Conservation (phyloP, 2,888 invertebrate genomes). For the Drosophila testacea region DNA sequence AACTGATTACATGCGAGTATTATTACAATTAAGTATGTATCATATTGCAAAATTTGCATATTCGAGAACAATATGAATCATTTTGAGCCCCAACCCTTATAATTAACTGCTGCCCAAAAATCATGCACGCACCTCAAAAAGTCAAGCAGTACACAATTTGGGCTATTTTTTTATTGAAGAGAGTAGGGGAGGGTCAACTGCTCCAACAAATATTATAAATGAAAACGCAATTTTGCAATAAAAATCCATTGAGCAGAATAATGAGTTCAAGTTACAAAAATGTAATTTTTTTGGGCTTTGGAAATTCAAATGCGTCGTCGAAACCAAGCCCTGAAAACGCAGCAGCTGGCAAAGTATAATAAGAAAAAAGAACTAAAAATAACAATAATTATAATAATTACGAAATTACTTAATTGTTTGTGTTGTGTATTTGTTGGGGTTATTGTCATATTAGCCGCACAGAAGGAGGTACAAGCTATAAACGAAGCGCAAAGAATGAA, state of each 20-base stretch:
- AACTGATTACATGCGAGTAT: constrained; percentile 29
- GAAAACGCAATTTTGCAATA: constrained; percentile 76
- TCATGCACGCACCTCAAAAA: constrained; percentile 36
- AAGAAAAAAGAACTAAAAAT: constrained; percentile 13
- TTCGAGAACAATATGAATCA: constrained; percentile 26
- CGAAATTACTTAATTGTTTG: constrained; percentile 66
- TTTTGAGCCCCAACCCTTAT: not conserved
- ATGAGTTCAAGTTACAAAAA: constrained; percentile 21
- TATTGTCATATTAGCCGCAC: constrained; percentile 62
- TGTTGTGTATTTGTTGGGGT: constrained; percentile 28
- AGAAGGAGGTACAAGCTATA: constrained; percentile 50
- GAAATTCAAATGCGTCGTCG: constrained; percentile 14
- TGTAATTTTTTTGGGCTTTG: not conserved
- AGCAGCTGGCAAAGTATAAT: constrained; percentile 8
- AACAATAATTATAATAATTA: constrained; percentile 43
- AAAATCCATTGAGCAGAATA: constrained; percentile 64
- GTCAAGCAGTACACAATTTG: constrained; percentile 17
- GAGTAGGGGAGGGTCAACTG: constrained; percentile 4
- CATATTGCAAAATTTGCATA: constrained; percentile 57
- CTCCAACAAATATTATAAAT: constrained; percentile 50
- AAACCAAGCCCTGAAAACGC: constrained; percentile 42
- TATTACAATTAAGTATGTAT: constrained; percentile 39
- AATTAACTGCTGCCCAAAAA: not conserved
- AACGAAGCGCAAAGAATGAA: constrained; percentile 46
- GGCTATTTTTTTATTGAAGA: constrained; percentile 27